Evolutionary conservation across 1,140 invertebrate genomes (phyloP).

Genomic region (Drosophila lacertosa): DNA sequence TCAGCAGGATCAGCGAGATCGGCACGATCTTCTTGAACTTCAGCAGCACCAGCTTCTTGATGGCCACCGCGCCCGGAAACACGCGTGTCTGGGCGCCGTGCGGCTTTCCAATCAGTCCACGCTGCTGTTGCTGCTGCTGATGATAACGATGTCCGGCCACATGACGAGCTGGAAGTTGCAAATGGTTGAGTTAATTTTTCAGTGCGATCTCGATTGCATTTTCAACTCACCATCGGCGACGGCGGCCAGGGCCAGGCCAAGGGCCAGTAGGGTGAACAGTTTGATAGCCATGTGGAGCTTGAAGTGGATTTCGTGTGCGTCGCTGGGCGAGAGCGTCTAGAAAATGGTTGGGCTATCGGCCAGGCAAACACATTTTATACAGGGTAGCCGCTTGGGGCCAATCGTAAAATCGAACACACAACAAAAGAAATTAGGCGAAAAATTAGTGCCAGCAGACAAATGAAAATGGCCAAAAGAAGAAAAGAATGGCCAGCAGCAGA

Average conservation of each 20-base stretch:
- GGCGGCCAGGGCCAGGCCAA: conserved; percentile 56
- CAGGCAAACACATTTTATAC: conserved; percentile 77
- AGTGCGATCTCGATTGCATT: neutral
- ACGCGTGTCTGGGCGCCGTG: conserved; percentile 65
- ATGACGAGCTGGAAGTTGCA: conserved; percentile 54
- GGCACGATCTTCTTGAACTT: conserved; percentile 82
- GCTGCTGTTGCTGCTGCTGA: conserved; percentile 47
- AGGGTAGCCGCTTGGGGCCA: conserved; percentile 18
- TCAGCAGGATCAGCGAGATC: conserved; percentile 75
- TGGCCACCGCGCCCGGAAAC: conserved; percentile 77
- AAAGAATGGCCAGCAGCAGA: conserved; percentile 25
- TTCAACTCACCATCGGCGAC: conserved; percentile 60
- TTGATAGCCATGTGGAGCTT: conserved; percentile 61
- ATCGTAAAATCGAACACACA: conserved; percentile 48
- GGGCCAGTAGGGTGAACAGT: conserved; percentile 58
- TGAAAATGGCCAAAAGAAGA: conserved; percentile 32
- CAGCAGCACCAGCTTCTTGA: conserved; percentile 78
- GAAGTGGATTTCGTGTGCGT: conserved; percentile 34
- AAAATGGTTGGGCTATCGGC: conserved; percentile 66
- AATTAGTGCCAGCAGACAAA: conserved; percentile 36
- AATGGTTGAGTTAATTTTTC: neutral
- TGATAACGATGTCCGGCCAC: conserved; percentile 50
- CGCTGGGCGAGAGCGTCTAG: conserved; percentile 67
- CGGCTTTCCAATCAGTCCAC: conserved; percentile 58
- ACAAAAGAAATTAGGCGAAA: conserved; percentile 55